Conservation (phyloP, 2,888 invertebrate genomes). For the Odontocolon sp. region DNA sequence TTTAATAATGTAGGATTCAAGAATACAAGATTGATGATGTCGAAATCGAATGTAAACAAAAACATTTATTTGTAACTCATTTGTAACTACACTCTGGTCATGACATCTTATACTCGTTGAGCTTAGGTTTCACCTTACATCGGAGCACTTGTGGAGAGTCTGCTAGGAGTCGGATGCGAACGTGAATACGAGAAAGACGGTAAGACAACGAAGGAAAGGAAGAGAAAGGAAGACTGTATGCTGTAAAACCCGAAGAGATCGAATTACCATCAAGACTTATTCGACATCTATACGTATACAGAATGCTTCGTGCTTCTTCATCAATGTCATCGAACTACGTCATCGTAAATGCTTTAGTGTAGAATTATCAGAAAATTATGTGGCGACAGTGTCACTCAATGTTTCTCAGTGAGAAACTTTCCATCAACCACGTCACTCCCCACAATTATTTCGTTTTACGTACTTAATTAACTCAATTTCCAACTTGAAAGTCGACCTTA, state of each 20-base stretch:
- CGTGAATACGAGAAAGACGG: slow-evolving; percentile 5
- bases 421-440: too few species aligned
- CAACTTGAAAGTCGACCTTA: too few species aligned
- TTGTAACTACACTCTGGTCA: slow-evolving; percentile 32
- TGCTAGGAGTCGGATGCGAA: slow-evolving; percentile 10
- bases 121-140: slow-evolving; percentile 45
- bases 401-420: too few species aligned
- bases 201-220: slow-evolving; percentile 9
- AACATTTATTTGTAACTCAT: slow-evolving; percentile 50
- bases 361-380: too few species aligned
- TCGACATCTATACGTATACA: not conserved
- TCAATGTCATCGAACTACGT: slow-evolving; percentile 19
- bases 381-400: too few species aligned
- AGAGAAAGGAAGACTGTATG: slow-evolving; percentile 7
- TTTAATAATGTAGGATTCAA: too few species aligned
- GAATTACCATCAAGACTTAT: slow-evolving; percentile 51
- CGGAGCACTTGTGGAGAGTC: slow-evolving; percentile 51
- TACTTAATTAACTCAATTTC: too few species aligned
- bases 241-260: slow-evolving; percentile 15
- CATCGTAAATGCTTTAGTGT: too few species aligned
- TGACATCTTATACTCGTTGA: slow-evolving; percentile 11
- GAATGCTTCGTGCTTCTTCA: slow-evolving; percentile 12
- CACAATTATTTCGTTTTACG: too few species aligned
- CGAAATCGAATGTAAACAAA: slow-evolving; percentile 43
- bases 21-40: too few species aligned